Conservation (phyloP, 2,113 vertebrate genomes). For the Tenebrosternarchus preto region DNA sequence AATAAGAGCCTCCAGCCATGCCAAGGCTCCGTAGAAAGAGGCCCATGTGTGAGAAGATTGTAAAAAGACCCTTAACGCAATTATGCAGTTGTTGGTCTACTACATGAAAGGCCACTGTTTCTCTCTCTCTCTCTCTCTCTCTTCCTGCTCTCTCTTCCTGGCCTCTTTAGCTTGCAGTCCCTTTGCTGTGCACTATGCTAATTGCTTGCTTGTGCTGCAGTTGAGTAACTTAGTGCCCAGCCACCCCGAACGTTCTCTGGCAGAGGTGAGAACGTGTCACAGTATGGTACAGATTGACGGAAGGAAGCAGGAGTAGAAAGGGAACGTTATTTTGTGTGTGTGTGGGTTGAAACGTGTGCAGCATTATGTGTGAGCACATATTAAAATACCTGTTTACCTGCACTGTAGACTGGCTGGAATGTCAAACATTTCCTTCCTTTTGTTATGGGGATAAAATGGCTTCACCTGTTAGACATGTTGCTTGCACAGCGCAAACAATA, state of each 20-base stretch:
- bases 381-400: slow-evolving; percentile 20
- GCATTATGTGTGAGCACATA: neutral
- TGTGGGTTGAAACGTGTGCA: neutral
- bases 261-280: neutral
- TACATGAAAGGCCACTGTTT: neutral
- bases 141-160: slow-evolving; percentile 1
- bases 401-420: slow-evolving; percentile 15
- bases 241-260: slow-evolving; percentile 36
- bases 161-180: slow-evolving; percentile 28
- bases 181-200: neutral
- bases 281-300: neutral
- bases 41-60: slow-evolving; percentile 12
- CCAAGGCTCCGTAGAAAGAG: slow-evolving; percentile 1
- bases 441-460: slow-evolving; percentile 8
- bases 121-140: slow-evolving; percentile 30
- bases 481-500: slow-evolving; percentile 25
- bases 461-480: slow-evolving; percentile 23
- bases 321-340: neutral
- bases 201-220: slow-evolving; percentile 30
- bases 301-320: neutral
- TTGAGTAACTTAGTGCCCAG: slow-evolving; percentile 38
- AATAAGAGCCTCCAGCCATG: neutral
- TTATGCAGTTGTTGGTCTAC: slow-evolving; percentile 21
- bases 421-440: slow-evolving; percentile 12
- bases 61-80: slow-evolving; percentile 26